Evolutionary conservation across 2,888 invertebrate genomes (phyloP).

Genomic region (Cartodere bifasciata): DNA sequence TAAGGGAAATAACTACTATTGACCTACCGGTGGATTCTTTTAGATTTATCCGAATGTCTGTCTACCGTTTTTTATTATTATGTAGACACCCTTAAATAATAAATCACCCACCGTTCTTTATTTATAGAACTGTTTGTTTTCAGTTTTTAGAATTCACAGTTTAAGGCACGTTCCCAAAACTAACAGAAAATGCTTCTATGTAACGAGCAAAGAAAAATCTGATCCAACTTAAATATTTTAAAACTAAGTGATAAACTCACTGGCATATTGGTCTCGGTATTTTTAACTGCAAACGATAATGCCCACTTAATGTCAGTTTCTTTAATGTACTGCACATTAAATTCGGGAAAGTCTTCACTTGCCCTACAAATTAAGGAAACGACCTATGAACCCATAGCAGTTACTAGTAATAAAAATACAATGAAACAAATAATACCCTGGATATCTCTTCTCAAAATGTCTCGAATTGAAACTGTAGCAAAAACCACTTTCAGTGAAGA

Average conservation of each 20-base stretch:
- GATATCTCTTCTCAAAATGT: slow-evolving; percentile 38
- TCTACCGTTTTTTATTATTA: no score
- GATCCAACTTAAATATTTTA: no score
- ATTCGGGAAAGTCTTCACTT: slow-evolving; percentile 34
- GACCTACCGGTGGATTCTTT: no score
- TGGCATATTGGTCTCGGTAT: slow-evolving; percentile 18
- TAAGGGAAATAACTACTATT: no score
- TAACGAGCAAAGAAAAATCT: no score
- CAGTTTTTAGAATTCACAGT: no score
- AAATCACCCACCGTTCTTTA: no score
- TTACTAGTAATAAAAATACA: not conserved
- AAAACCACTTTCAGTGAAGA: slow-evolving; percentile 64
- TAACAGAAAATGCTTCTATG: no score
- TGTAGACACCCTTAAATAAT: no score
- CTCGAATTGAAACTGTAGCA: slow-evolving; percentile 60
- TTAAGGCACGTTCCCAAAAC: no score
- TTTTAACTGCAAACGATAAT: slow-evolving; percentile 36
- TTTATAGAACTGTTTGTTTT: no score
- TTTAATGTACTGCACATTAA: slow-evolving; percentile 43
- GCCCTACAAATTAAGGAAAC: not conserved
- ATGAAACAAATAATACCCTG: slow-evolving; percentile 30
- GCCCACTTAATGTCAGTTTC: slow-evolving; percentile 57
- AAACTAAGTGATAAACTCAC: slow-evolving; percentile 19
- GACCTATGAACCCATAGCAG: not conserved
- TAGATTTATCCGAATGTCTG: no score